Percentiles rank a stretch among this genome's conserved stretches.
Evolutionary conservation across 2,888 invertebrate species (phyloP).

Genomic region (Coelopa pilipes): DNA sequence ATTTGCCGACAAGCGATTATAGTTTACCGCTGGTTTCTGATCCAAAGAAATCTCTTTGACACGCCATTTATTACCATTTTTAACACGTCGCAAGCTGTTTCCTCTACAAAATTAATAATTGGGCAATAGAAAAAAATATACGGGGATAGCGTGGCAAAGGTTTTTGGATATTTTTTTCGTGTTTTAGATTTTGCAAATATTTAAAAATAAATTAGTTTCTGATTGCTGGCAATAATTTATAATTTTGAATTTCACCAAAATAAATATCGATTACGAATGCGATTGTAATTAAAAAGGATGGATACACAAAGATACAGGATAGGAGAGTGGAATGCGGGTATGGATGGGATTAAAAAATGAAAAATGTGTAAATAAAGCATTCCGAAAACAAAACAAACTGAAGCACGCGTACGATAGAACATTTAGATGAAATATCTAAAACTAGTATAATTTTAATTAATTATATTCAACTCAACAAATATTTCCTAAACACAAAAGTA

Average conservation of each 20-base stretch:
- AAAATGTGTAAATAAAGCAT: conserved; percentile 30
- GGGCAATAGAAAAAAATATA: conserved; percentile 38
- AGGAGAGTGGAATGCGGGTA: background rate
- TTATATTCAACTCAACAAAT: conserved; percentile 7
- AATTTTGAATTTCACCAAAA: background rate
- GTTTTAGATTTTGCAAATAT: conserved; percentile 1
- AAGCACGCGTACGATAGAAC: conserved; percentile 36
- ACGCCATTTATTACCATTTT: conserved; percentile 73
- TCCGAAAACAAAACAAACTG: conserved; percentile 26
- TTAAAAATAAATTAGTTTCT: background rate
- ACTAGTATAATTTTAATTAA: conserved; percentile 17
- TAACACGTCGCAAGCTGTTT: conserved; percentile 72
- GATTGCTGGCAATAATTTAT: background rate
- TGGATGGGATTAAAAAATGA: conserved; percentile 10
- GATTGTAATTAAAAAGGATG: background rate
- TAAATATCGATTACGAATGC: background rate
- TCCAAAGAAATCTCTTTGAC: conserved; percentile 73
- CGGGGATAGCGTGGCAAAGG: conserved; percentile 10
- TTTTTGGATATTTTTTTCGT: conserved; percentile 9
- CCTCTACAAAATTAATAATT: conserved; percentile 57
- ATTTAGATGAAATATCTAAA: conserved; percentile 20
- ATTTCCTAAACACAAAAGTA: background rate
- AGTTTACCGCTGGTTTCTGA: conserved; percentile 60
- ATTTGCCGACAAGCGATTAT: conserved; percentile 64
- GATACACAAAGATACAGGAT: background rate